phyloP scores from a whole-genome alignment of 1,140 invertebrate genomes.

The Amphibalanus amphitrite region DNA sequence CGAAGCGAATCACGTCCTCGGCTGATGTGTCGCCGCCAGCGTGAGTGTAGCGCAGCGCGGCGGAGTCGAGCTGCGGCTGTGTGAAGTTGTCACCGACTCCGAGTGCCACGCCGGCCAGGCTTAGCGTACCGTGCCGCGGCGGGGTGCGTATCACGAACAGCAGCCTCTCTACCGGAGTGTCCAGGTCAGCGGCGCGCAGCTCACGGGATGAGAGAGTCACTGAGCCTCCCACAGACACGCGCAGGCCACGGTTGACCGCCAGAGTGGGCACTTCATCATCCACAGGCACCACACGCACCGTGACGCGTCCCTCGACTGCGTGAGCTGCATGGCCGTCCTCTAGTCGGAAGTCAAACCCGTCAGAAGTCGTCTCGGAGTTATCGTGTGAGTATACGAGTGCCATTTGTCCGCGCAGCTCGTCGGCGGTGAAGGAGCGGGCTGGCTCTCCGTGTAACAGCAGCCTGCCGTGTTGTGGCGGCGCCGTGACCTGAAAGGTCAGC shows the following conservation, averaged over 20 bases:
- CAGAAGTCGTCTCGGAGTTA: conserved; percentile 26
- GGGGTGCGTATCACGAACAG: conserved; percentile 24
- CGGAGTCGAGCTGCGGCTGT: conserved; percentile 26
- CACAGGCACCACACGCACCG: conserved; percentile 26
- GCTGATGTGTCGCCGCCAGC: conserved; percentile 22
- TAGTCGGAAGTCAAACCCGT: conserved; percentile 25
- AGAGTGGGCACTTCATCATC: conserved; percentile 30
- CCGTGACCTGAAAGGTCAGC: conserved; percentile 24
- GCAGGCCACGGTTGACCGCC: conserved; percentile 27
- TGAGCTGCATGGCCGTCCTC: conserved; percentile 24
- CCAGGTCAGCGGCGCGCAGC: conserved; percentile 27
- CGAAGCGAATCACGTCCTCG: conserved; percentile 28
- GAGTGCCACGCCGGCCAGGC: conserved; percentile 16
- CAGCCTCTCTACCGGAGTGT: conserved; percentile 24
- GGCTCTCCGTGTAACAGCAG: conserved; percentile 22
- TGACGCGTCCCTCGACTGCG: conserved; percentile 23
- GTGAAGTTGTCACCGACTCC: conserved; percentile 27
- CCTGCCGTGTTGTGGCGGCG: conserved; percentile 25
- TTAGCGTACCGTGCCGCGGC: conserved; percentile 25
- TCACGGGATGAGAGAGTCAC: conserved; percentile 24
- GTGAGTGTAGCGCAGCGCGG: conserved; percentile 25
- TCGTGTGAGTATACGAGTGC: conserved; percentile 30
- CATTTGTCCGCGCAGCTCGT: conserved; percentile 24
- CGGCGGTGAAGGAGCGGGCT: conserved; percentile 24
- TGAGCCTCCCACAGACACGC: conserved; percentile 25